Evolutionary conservation across 2,797 vertebrate species (phyloP).

Genomic region (Amniataba percoides): DNA sequence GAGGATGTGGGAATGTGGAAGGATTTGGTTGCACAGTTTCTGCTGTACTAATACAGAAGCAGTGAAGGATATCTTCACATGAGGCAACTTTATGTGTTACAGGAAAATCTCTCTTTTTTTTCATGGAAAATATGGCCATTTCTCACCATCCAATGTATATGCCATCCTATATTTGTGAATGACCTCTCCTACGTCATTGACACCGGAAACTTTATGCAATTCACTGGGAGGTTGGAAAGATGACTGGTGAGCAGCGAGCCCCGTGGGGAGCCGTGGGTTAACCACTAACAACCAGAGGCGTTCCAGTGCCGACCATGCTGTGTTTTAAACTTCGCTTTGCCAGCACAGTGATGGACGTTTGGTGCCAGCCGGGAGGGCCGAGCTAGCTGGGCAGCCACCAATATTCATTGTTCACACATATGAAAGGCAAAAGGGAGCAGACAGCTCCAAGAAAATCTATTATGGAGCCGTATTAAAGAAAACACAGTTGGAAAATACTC

Average conservation of each 20-base stretch:
- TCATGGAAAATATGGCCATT: constrained; percentile 61
- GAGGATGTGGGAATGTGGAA: neutral
- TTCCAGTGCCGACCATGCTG: constrained; percentile 73
- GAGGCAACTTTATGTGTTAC: constrained; percentile 11
- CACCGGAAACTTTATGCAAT: constrained; percentile 72
- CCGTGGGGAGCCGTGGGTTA: constrained; percentile 73
- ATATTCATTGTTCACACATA: constrained; percentile 77
- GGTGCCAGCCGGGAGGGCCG: constrained; percentile 72
- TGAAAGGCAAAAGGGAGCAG: constrained; percentile 49
- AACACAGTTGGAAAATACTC: constrained; percentile 55
- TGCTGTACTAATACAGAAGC: neutral
- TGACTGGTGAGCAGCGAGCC: constrained; percentile 64
- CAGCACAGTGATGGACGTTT: constrained; percentile 69
- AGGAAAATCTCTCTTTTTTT: constrained; percentile 28
- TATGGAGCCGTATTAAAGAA: constrained; percentile 50
- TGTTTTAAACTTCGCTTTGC: constrained; percentile 69
- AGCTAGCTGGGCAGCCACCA: constrained; percentile 65
- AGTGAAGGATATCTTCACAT: constrained; percentile 2
- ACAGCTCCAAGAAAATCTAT: constrained; percentile 71
- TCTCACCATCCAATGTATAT: constrained; percentile 55
- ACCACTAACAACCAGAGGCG: constrained; percentile 78
- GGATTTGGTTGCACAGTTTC: constrained; percentile 1
- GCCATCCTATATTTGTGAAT: constrained; percentile 58
- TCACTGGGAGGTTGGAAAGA: constrained; percentile 64
- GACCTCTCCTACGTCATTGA: constrained; percentile 67